Evolutionary conservation across 2,888 invertebrate species (phyloP).

Genomic region (Sympetrum striolatum): DNA sequence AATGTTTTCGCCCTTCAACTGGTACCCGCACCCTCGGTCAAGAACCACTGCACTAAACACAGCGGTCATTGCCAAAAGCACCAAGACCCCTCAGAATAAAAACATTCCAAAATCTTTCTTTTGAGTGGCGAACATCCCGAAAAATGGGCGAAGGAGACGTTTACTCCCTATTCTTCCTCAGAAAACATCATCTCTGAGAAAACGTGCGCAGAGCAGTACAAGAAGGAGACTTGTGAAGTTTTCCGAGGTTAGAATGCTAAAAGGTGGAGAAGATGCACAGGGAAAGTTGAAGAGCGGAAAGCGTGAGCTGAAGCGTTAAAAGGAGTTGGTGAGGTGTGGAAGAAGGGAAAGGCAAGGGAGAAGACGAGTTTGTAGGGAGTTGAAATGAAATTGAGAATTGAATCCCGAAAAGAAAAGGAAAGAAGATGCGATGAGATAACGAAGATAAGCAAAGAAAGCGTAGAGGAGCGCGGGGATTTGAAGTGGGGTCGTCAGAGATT

Average conservation of each 20-base stretch:
- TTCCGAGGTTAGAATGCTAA: neutral
- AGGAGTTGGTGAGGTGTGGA: neutral
- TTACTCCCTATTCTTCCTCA: neutral
- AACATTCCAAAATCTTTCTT: too few relatives aligned
- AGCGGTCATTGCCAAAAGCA: too few relatives aligned
- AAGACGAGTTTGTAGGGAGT: neutral
- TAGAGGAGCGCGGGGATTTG: neutral
- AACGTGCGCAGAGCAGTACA: neutral
- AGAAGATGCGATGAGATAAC: neutral
- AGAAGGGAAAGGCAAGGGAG: neutral
- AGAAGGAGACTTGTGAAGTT: neutral
- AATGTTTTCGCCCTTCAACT: too few relatives aligned
- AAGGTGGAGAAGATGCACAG: neutral
- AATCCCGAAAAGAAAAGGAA: neutral
- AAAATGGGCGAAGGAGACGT: neutral
- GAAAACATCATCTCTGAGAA: too few relatives aligned
- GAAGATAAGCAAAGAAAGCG: neutral
- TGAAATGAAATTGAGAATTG: neutral
- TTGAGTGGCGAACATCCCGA: too few relatives aligned
- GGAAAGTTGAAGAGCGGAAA: neutral
- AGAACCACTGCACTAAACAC: too few relatives aligned
- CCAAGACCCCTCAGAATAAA: too few relatives aligned
- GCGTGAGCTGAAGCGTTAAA: neutral
- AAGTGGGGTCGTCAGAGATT: neutral
- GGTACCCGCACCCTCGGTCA: too few relatives aligned